These are phyloP conservation scores for Prosopocoilus inquinatus DNA, from an alignment of 2,888 invertebrate genomes.

Conservation along the genomic window DNA sequence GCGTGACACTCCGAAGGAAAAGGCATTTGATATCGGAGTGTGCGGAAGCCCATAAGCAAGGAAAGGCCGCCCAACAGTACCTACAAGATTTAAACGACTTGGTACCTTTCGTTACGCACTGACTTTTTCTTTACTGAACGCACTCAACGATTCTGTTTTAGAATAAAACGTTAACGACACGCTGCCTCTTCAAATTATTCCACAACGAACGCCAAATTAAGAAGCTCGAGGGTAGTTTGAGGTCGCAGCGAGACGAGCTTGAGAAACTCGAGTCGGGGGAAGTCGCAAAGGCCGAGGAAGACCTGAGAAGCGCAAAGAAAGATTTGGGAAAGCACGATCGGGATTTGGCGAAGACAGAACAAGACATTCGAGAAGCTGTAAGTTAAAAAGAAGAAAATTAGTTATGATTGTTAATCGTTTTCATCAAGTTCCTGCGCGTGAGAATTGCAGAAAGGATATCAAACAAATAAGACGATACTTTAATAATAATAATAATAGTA, in stretches of 20 bases:
- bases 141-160: slow-evolving; percentile 44
- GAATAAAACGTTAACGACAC: slow-evolving; percentile 89
- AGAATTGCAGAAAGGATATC: too few species aligned
- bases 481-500: too few species aligned
- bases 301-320: slow-evolving; percentile 90
- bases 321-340: slow-evolving; percentile 82
- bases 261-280: slow-evolving; percentile 80
- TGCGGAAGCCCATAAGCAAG: slow-evolving; percentile 96
- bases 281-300: slow-evolving; percentile 86
- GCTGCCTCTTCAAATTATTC: slow-evolving; percentile 89
- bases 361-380: slow-evolving; percentile 89
- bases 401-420: too few species aligned
- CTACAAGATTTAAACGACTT: slow-evolving; percentile 89
- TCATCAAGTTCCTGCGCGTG: too few species aligned
- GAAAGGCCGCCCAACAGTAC: slow-evolving; percentile 98
- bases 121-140: too few species aligned
- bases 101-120: slow-evolving; percentile 53
- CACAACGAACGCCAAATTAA: slow-evolving; percentile 93
- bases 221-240: slow-evolving; percentile 74
- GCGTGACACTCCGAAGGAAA: slow-evolving; percentile 97
- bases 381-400: slow-evolving; percentile 33
- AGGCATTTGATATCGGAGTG: slow-evolving; percentile 97
- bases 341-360: slow-evolving; percentile 91
- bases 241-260: slow-evolving; percentile 77
- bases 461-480: too few species aligned